Conservation (phyloP, 2,797 vertebrate species). For the Acrossocheilus fasciatus region DNA sequence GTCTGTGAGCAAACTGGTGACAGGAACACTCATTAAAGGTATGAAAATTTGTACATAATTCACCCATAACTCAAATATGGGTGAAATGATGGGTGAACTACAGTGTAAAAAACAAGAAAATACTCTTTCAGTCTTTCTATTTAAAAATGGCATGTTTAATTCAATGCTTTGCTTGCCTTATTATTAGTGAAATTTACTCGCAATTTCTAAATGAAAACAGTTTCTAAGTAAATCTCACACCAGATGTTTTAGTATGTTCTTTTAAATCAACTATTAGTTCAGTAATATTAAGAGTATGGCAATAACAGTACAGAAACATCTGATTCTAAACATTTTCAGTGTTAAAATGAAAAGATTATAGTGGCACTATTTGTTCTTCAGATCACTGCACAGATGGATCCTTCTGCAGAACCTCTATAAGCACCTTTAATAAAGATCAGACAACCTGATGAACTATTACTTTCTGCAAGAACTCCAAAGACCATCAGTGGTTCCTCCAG, state of each 20-base stretch:
- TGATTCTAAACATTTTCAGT: not conserved
- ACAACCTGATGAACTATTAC: not conserved
- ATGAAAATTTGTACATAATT: slow-evolving; percentile 52
- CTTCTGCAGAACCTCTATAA: not conserved
- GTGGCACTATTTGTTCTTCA: not conserved
- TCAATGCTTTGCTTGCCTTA: not conserved
- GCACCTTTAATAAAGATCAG: not conserved
- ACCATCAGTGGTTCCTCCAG: not conserved
- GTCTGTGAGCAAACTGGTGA: slow-evolving; percentile 88
- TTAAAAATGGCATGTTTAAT: not conserved
- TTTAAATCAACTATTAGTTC: not conserved
- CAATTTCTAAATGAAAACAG: not conserved
- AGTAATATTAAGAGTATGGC: not conserved
- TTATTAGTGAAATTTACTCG: not conserved
- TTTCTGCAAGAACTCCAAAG: not conserved
- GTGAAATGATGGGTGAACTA: not conserved
- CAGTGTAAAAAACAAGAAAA: not conserved
- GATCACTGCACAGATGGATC: not conserved
- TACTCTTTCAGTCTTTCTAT: not conserved
- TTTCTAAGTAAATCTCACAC: not conserved
- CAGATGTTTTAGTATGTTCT: not conserved
- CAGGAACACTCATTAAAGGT: slow-evolving; percentile 93
- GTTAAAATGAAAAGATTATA: not conserved
- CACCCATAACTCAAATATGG: not conserved
- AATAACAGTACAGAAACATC: not conserved